Percentiles rank a stretch among this genome's conserved stretches.
Evolutionary conservation across 2,113 vertebrate species (phyloP).

Genomic region (Hemiscyllium ocellatum): DNA sequence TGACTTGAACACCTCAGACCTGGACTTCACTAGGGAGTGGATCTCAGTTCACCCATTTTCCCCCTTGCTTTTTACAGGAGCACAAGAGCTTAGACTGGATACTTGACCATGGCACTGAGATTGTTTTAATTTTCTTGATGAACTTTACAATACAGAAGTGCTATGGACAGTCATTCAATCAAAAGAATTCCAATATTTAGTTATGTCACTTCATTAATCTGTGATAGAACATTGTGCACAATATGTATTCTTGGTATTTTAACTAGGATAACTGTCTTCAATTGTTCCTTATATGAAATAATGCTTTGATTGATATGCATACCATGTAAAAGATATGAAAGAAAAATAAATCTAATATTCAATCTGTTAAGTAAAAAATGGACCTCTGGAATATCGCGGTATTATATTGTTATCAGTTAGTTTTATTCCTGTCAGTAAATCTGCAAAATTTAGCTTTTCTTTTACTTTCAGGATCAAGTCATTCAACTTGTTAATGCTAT

Average conservation of each 20-base stretch:
- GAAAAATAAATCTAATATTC: background rate
- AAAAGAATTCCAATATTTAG: background rate
- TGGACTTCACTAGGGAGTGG: too few relatives aligned
- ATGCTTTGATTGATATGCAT: background rate
- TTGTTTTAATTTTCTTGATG: background rate
- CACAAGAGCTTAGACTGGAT: background rate
- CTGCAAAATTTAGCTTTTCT: background rate
- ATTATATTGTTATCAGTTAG: background rate
- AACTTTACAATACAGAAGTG: background rate
- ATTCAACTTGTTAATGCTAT: constrained; percentile 89
- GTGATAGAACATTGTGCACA: background rate
- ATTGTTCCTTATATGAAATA: background rate
- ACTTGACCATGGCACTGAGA: background rate
- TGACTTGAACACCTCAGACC: too few relatives aligned
- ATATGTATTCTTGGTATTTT: background rate
- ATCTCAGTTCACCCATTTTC: too few relatives aligned
- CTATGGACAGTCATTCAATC: background rate
- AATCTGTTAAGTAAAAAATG: background rate
- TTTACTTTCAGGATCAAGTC: constrained; percentile 76
- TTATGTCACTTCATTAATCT: background rate
- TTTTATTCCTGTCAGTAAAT: background rate
- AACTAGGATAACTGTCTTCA: background rate
- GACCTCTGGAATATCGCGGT: background rate
- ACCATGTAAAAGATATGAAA: background rate
- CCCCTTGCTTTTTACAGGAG: background rate